Evolutionary conservation across 2,888 invertebrate species (phyloP), one percentile per base, ranked within the genome.

Genomic region (Pasiphila rectangulata): DNA sequence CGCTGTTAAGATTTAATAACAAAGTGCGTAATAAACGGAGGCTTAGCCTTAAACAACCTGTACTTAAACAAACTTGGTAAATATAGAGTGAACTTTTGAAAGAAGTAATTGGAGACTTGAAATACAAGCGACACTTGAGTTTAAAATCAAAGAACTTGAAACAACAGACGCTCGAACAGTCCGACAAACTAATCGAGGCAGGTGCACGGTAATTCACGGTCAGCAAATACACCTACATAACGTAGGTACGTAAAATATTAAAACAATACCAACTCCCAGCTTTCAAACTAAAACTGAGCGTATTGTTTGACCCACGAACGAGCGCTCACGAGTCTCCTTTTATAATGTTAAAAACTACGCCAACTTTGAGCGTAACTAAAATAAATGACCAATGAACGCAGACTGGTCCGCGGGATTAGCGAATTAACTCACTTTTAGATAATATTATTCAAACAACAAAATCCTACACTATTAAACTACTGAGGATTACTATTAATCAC

Each of bases 401-500:
- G 42, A 52, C 54, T 45, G 51, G 51, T 56, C 34, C 44, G 38
- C 45, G 53, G 52, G 51, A 56, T 70, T 66, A 59, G 63, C 66
- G 69, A 75, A 72, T 75, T 72, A 71, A 67, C 67, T 59, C 61
- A 57, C 60, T 61, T 63, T 58, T 56, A 67, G 68, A 72, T 72
- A 73, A 73, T 75, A 72, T 78, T 75, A 81, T 80, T 81, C 77
- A 75, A 80, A 80, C 78, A 77, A 77, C 68, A 75, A 78, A 82
- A 77, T 79, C 76, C 78, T 74, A 73, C 72, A 81, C 80, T 79
- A 79, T 80, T 83, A 82, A 83, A 81, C 81, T 79, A 80, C 76
- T 79, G 72, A 74, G 80, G 79, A 81, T 83, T 80, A 81, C 82
- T 77, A 83, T 84, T 83, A 83, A 83, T 84, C 83, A 84, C 81